Evolutionary conservation across 2,888 invertebrate species (phyloP).

Genomic region (Limnephilus lunatus): DNA sequence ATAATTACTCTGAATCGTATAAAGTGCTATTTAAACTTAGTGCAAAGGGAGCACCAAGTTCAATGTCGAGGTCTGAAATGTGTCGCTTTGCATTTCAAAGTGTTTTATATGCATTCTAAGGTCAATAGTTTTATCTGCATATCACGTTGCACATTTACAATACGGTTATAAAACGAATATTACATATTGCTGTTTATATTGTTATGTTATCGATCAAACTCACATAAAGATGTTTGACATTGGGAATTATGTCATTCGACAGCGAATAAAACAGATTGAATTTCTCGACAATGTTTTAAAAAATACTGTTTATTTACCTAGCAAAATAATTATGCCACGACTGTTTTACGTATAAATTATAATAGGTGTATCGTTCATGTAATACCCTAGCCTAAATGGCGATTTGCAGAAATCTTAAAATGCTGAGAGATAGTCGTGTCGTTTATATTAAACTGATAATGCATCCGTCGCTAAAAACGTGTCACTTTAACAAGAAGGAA

Average conservation of each 20-base stretch:
- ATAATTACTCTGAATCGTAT: not conserved
- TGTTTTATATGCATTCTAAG: slow-evolving; percentile 12
- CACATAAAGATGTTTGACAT: not conserved
- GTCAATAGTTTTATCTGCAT: slow-evolving; percentile 33
- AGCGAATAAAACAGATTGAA: not conserved
- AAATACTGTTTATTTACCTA: not conserved
- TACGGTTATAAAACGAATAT: not conserved
- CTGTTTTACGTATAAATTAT: not conserved
- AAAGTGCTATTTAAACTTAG: not conserved
- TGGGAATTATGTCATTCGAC: not conserved
- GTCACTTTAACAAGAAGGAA: not conserved
- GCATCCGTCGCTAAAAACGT: not conserved
- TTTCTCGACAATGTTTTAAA: not conserved
- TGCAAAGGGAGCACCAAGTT: slow-evolving; percentile 27
- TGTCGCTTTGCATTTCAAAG: not conserved
- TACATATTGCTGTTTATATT: not conserved
- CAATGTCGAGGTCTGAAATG: slow-evolving; percentile 27
- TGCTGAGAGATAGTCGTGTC: not conserved
- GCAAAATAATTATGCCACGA: not conserved
- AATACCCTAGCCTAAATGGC: not conserved
- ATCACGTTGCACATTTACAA: not conserved
- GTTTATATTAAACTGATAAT: not conserved
- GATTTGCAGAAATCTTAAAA: not conserved
- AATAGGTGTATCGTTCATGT: not conserved
- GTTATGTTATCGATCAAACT: not conserved